A percentile compares a stretch with the other conserved stretches of the same genome.
Evolutionary conservation across 1,140 invertebrate genomes (phyloP).

Genomic region (Rhyzopertha dominica): DNA sequence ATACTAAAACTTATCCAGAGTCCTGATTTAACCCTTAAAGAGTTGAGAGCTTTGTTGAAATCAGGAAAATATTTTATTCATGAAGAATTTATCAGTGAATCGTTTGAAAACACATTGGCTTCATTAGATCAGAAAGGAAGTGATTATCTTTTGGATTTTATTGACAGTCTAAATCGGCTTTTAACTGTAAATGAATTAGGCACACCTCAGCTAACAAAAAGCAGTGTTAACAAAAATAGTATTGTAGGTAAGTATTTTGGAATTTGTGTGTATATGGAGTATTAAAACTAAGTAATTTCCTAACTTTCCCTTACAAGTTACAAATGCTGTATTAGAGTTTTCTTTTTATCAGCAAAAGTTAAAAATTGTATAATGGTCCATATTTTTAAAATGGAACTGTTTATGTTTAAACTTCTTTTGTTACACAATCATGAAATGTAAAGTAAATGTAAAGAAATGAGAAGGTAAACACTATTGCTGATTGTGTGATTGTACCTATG

Average conservation of each 20-base stretch:
- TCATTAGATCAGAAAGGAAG: constrained; percentile 53
- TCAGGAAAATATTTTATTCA: constrained; percentile 52
- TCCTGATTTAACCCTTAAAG: constrained; percentile 59
- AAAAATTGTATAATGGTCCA: too few species aligned
- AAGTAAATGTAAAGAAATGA: too few species aligned
- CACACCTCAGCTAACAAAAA: constrained; percentile 26
- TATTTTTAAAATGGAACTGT: too few species aligned
- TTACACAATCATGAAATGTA: too few species aligned
- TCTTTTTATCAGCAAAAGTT: too few species aligned
- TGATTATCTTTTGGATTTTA: constrained; percentile 58
- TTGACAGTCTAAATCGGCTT: constrained; percentile 51
- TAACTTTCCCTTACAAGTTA: too few species aligned
- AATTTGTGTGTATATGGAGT: constrained; percentile 34
- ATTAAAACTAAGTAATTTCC: too few species aligned
- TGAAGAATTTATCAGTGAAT: constrained; percentile 46
- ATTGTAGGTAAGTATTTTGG: constrained; percentile 42
- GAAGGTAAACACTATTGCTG: too few species aligned
- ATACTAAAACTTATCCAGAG: constrained; percentile 60
- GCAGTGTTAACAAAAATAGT: constrained; percentile 44
- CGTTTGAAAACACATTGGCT: constrained; percentile 53
- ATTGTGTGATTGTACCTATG: constrained; percentile 39
- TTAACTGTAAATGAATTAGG: constrained; percentile 42
- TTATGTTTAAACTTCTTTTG: too few species aligned
- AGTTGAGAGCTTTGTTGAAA: constrained; percentile 52
- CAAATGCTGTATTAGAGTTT: too few species aligned